A percentile compares a stretch with the other conserved stretches of the same genome.
These are phyloP conservation scores for Hedychridium roseum DNA, from an alignment of 2,888 invertebrate genomes.

Conservation along the genomic window DNA sequence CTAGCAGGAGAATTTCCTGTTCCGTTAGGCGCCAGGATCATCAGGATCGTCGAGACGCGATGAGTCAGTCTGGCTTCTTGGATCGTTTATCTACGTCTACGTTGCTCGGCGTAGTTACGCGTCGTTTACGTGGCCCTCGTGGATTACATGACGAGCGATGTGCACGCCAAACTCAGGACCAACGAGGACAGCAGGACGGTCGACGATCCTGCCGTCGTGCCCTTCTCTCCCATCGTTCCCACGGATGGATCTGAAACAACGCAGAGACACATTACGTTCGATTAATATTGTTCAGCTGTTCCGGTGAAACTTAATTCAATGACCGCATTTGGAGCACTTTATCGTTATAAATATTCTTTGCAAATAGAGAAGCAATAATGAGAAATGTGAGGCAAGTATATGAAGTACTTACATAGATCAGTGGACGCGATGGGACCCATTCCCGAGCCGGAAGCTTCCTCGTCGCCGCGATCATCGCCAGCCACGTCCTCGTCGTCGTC, in stretches of 20 bases:
- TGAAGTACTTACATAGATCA: slow-evolving; percentile 21
- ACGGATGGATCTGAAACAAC: slow-evolving; percentile 36
- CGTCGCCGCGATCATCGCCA: slow-evolving; percentile 44
- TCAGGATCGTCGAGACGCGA: neutral
- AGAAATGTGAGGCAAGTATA: no score
- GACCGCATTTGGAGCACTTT: no score
- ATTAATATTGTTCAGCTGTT: no score
- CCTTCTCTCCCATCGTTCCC: slow-evolving; percentile 25
- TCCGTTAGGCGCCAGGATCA: neutral
- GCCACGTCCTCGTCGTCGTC: slow-evolving; percentile 45
- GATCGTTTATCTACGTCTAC: neutral
- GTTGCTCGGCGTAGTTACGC: slow-evolving; percentile 8
- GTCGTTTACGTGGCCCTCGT: slow-evolving; percentile 21
- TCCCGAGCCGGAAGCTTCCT: slow-evolving; percentile 55
- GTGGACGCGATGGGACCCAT: slow-evolving; percentile 46
- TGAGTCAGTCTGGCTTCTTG: neutral
- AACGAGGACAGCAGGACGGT: slow-evolving; percentile 22
- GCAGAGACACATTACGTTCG: no score
- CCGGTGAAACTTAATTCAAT: no score
- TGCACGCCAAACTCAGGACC: slow-evolving; percentile 22
- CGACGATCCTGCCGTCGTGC: slow-evolving; percentile 22
- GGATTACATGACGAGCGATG: slow-evolving; percentile 38
- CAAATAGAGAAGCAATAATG: no score
- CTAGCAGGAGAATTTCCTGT: no score
- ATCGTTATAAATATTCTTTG: no score